phyloP scores from a whole-genome alignment of 2,797 vertebrate genomes.

The Okamejei kenojei region DNA sequence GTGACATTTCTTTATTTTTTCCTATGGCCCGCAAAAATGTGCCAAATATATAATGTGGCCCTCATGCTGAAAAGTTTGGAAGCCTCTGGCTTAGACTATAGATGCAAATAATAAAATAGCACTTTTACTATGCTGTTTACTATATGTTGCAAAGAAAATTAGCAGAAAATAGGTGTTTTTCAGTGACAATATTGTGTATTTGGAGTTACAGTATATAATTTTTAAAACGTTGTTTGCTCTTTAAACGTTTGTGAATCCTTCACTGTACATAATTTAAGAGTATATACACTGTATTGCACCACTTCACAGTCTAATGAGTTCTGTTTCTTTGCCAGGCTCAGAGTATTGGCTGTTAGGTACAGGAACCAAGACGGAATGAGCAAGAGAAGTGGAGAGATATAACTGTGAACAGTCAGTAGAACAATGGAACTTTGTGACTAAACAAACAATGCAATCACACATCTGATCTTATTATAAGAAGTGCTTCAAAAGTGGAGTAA shows the following conservation, averaged over 20 bases:
- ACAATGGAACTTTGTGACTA: background rate
- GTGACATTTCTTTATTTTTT: too few relatives aligned
- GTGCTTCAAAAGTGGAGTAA: background rate
- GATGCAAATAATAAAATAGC: background rate
- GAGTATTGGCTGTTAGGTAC: background rate
- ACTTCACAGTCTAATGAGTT: background rate
- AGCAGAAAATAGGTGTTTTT: background rate
- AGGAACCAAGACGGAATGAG: background rate
- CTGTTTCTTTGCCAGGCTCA: background rate
- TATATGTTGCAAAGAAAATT: background rate
- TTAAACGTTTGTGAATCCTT: background rate
- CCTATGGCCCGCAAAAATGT: too few relatives aligned
- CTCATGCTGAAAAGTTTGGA: too few relatives aligned
- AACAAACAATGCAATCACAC: slow-evolving; percentile 1
- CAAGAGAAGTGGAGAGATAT: background rate
- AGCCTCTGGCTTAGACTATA: background rate
- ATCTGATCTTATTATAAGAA: background rate
- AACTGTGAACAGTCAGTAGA: background rate
- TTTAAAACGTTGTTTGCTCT: background rate
- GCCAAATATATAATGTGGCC: too few relatives aligned
- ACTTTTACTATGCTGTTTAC: background rate
- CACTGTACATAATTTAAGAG: background rate
- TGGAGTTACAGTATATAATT: background rate
- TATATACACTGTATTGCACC: background rate
- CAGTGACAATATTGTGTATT: background rate